Percentiles rank a stretch among this genome's conserved stretches.
Conservation (phyloP, 2,113 vertebrate species). For the Tiliqua scincoides region DNA sequence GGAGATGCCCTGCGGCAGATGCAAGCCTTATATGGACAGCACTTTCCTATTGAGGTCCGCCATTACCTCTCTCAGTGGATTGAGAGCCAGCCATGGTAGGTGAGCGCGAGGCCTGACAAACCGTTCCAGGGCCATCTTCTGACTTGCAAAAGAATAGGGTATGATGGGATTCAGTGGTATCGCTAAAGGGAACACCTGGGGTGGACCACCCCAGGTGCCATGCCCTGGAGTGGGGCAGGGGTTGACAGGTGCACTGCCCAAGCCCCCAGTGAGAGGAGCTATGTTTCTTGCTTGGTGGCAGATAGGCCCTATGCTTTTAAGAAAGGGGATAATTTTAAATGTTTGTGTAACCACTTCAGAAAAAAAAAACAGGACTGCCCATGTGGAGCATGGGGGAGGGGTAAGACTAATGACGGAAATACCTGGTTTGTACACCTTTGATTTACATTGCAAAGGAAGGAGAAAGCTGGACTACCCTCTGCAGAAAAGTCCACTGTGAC, state of each 20-base stretch:
- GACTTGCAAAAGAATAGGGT: background rate
- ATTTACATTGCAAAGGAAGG: background rate
- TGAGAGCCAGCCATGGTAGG: slow-evolving; percentile 93
- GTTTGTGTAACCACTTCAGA: background rate
- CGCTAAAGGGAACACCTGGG: too few relatives aligned
- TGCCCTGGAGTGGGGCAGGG: too few relatives aligned
- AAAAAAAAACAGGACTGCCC: too few relatives aligned
- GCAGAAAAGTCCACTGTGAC: background rate
- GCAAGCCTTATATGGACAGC: slow-evolving; percentile 96
- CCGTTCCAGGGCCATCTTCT: background rate
- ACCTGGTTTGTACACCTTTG: background rate
- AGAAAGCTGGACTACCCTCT: background rate
- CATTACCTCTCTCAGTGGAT: slow-evolving; percentile 98
- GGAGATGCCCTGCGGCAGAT: slow-evolving; percentile 97
- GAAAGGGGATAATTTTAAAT: background rate
- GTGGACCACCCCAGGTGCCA: too few relatives aligned
- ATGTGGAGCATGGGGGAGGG: background rate
- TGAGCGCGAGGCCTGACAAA: background rate
- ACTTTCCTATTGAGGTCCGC: slow-evolving; percentile 97
- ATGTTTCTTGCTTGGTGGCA: too few relatives aligned
- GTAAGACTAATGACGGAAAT: background rate
- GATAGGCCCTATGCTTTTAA: background rate
- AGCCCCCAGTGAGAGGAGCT: background rate
- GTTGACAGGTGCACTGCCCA: background rate
- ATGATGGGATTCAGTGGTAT: background rate